Conservation (phyloP, 1,140 invertebrate species). For the Drosophila lacteicornis region DNA sequence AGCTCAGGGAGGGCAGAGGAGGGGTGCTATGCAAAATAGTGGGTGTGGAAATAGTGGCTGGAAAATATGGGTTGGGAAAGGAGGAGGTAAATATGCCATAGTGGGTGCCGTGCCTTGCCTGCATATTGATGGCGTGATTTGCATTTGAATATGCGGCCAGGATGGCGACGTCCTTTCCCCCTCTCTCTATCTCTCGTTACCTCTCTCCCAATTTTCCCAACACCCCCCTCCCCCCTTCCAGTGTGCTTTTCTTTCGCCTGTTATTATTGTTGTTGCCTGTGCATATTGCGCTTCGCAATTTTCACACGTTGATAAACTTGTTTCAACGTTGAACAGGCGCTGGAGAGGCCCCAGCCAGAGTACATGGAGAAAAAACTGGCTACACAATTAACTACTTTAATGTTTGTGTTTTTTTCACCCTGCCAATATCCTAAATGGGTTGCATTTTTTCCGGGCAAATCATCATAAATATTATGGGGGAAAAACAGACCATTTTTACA, state of each 20-base stretch:
- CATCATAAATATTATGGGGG: not conserved
- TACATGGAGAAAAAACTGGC: slow-evolving; percentile 16
- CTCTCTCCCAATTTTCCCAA: not conserved
- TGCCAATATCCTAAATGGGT: slow-evolving; percentile 9
- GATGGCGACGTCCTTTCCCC: slow-evolving; percentile 35
- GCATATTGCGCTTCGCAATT: slow-evolving; percentile 72
- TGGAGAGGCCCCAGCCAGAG: slow-evolving; percentile 17
- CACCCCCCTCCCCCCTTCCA: not conserved
- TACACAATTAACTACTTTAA: not conserved
- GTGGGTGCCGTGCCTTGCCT: slow-evolving; percentile 24
- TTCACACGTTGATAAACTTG: slow-evolving; percentile 83
- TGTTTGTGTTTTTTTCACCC: not conserved
- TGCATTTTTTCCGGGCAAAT: not conserved
- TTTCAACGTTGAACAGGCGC: slow-evolving; percentile 61
- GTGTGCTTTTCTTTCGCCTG: not conserved
- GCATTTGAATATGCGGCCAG: slow-evolving; percentile 77
- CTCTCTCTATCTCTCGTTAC: not conserved
- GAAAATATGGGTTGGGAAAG: not conserved
- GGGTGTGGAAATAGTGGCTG: not conserved
- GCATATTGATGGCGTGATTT: slow-evolving; percentile 83
- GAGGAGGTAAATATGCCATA: slow-evolving; percentile 8
- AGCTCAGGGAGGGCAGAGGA: not conserved
- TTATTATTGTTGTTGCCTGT: slow-evolving; percentile 43
- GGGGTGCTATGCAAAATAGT: too few relatives aligned
- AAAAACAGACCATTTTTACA: not conserved